Percentiles rank a stretch among this genome's conserved stretches.
phyloP scores from a whole-genome alignment of 2,797 vertebrate species.

The Spondyliosoma cantharus region DNA sequence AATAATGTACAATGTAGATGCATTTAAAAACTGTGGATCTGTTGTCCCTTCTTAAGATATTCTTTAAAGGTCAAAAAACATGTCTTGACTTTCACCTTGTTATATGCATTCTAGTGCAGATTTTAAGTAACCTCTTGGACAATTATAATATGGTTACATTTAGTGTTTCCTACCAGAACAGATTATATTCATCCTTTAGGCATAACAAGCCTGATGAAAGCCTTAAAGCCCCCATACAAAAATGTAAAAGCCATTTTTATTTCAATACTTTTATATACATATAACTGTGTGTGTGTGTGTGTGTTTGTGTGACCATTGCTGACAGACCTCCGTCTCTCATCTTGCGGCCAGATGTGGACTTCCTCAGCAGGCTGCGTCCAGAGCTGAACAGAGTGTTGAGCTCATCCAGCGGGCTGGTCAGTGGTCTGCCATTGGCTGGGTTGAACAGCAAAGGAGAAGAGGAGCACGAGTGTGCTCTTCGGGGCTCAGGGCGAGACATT shows the following conservation, averaged over 20 bases:
- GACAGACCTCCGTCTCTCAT: slow-evolving; percentile 90
- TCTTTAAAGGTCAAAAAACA: no score
- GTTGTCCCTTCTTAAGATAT: neutral
- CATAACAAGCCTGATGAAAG: no score
- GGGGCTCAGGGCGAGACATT: slow-evolving; percentile 86
- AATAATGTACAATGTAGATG: slow-evolving; percentile 14
- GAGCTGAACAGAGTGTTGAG: slow-evolving; percentile 95
- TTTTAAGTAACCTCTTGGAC: no score
- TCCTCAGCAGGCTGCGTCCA: slow-evolving; percentile 91
- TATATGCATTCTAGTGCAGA: no score
- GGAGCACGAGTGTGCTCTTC: slow-evolving; percentile 87
- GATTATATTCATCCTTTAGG: no score
- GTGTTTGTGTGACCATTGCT: slow-evolving; percentile 13
- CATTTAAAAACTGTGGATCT: slow-evolving; percentile 41
- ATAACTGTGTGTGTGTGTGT: neutral
- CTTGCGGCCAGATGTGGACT: slow-evolving; percentile 91
- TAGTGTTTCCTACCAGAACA: no score
- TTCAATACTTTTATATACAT: neutral
- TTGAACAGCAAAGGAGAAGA: slow-evolving; percentile 89
- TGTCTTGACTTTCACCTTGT: no score
- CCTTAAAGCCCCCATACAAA: no score
- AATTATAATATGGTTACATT: no score
- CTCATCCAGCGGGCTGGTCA: slow-evolving; percentile 96
- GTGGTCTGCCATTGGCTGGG: slow-evolving; percentile 87
- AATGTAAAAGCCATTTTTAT: no score